These are phyloP conservation scores for Amphimedon queenslandica DNA, from an alignment of 37 sponge, comb jelly and placozoan species.

Conservation along the genomic window DNA sequence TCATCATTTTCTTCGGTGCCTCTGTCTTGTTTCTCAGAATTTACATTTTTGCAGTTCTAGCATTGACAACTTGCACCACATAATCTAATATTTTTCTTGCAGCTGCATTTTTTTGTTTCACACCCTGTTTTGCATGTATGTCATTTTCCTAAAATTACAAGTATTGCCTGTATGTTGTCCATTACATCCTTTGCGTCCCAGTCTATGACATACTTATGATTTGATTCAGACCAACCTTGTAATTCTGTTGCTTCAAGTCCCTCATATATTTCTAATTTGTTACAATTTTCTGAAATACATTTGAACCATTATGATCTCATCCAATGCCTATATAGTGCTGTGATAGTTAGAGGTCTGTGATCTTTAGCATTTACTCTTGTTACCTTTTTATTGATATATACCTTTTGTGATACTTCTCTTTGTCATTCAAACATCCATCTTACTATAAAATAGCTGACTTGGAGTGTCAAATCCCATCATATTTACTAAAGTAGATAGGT, in stretches of 20 bases:
- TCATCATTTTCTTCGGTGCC: no score
- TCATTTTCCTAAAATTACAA: no score
- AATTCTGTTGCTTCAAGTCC: background rate
- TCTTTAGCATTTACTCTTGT: background rate
- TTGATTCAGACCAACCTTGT: background rate
- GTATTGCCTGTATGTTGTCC: no score
- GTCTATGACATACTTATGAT: background rate
- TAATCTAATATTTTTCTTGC: background rate
- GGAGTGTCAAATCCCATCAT: background rate
- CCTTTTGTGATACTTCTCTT: conserved; percentile 5
- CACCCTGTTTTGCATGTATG: background rate
- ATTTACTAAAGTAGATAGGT: background rate
- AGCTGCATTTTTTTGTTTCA: background rate
- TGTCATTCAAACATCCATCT: background rate
- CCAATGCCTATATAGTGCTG: conserved; percentile 5
- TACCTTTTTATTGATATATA: background rate
- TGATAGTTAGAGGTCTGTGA: background rate
- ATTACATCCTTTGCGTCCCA: background rate
- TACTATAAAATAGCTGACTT: no score
- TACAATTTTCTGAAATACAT: background rate
- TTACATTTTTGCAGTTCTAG: no score
- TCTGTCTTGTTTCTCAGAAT: no score
- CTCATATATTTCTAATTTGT: background rate
- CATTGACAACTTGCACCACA: background rate
- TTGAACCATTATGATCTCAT: background rate